Evolutionary conservation across 1,140 invertebrate species (phyloP).

Genomic region (Papilio dardanus): DNA sequence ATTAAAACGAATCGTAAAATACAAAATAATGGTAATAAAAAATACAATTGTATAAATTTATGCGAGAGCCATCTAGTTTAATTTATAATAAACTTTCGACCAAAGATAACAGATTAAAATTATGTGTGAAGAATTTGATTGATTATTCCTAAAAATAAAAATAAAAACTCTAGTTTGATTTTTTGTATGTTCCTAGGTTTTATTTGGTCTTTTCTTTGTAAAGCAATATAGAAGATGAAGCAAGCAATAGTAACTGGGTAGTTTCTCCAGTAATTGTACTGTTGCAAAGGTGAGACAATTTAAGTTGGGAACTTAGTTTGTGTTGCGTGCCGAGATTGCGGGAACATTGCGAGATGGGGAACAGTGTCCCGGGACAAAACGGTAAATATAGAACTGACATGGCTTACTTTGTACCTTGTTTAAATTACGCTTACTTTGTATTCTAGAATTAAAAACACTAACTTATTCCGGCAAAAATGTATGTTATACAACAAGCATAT

Average conservation of each 20-base stretch:
- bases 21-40: neutral
- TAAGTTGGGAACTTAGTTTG: constrained; percentile 13
- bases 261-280: neutral
- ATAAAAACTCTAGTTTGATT: neutral
- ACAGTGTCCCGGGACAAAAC: constrained; percentile 2
- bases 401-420: neutral
- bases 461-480: too few species aligned
- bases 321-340: neutral
- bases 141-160: neutral
- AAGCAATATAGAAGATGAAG: neutral
- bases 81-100: neutral
- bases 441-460: too few species aligned
- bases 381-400: neutral
- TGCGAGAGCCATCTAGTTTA: neutral
- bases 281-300: constrained; percentile 5
- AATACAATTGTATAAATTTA: neutral
- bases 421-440: neutral
- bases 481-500: too few species aligned
- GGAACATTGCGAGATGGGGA: neutral
- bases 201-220: neutral
- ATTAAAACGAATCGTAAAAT: neutral
- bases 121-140: neutral
- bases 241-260: neutral
- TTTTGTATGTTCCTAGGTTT: neutral
- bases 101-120: too few species aligned